These are phyloP conservation scores for Anhinga rufa DNA, from an alignment of 2,113 vertebrate species.

Conservation along the genomic window DNA sequence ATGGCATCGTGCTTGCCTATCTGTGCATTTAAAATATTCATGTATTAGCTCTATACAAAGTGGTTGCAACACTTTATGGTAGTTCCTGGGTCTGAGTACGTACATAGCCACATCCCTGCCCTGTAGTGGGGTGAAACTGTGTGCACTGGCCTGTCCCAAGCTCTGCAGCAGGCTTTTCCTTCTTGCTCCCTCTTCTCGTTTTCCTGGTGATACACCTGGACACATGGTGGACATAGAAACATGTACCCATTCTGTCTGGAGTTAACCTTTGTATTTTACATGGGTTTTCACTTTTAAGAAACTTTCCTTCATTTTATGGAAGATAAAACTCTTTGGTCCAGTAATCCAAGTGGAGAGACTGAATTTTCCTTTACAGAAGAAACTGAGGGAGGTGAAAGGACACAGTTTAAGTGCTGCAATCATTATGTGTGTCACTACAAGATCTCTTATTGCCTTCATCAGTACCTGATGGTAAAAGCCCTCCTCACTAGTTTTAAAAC, in stretches of 20 bases:
- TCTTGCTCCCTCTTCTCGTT: neutral
- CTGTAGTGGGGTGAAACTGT: neutral
- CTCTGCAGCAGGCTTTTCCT: neutral
- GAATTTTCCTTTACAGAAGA: neutral
- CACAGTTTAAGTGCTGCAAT: neutral
- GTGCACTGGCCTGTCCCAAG: neutral
- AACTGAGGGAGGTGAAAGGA: neutral
- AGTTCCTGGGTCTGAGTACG: neutral
- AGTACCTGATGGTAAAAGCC: neutral
- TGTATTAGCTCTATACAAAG: neutral
- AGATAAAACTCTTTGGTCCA: neutral
- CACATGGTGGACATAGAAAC: neutral
- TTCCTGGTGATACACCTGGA: neutral
- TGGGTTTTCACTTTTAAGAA: neutral
- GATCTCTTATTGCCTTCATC: neutral
- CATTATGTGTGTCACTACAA: neutral
- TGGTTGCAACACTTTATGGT: neutral
- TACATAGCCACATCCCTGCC: neutral
- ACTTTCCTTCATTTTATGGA: neutral
- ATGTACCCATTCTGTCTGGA: neutral
- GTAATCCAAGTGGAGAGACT: neutral
- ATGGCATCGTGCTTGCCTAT: neutral
- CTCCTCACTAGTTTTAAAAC: neutral
- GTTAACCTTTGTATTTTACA: neutral
- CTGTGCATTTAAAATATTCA: neutral